These are phyloP conservation scores for Perodicticus potto DNA, from an alignment of 2,797 vertebrate genomes.

Conservation along the genomic window DNA sequence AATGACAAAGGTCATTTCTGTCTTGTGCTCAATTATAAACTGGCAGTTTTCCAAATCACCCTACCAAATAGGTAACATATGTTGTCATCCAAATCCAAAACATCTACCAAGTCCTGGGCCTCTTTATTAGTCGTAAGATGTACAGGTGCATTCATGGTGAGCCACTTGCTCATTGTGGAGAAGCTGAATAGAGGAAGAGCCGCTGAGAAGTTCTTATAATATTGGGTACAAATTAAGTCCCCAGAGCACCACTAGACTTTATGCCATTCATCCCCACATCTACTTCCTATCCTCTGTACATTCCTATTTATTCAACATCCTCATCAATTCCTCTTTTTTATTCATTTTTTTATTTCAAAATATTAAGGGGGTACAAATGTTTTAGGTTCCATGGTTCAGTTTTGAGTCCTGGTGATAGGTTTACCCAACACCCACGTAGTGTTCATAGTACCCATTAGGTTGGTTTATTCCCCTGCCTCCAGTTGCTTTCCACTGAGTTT, in stretches of 20 bases:
- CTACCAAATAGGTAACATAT: not conserved
- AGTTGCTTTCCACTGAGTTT: no score
- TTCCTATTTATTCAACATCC: not conserved
- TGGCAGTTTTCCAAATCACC: slow-evolving; percentile 5
- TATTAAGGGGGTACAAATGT: no score
- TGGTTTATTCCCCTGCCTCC: no score
- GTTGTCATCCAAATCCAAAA: not conserved
- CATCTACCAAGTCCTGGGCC: not conserved
- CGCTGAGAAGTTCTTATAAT: not conserved
- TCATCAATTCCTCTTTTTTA: not conserved
- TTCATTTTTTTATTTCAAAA: no score
- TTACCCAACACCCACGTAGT: no score
- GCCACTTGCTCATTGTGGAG: not conserved
- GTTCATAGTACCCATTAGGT: no score
- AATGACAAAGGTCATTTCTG: not conserved
- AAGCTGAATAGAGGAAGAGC: not conserved
- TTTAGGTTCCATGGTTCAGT: no score
- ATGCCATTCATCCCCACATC: not conserved
- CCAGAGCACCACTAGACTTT: not conserved
- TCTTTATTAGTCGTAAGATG: not conserved
- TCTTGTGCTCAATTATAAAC: not conserved
- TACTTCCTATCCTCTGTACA: not conserved
- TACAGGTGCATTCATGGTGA: not conserved
- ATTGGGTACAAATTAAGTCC: not conserved
- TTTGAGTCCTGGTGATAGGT: no score